Base-by-base conservation (phyloP, 2,888 invertebrate species). In the Oligia strigilis region DNA sequence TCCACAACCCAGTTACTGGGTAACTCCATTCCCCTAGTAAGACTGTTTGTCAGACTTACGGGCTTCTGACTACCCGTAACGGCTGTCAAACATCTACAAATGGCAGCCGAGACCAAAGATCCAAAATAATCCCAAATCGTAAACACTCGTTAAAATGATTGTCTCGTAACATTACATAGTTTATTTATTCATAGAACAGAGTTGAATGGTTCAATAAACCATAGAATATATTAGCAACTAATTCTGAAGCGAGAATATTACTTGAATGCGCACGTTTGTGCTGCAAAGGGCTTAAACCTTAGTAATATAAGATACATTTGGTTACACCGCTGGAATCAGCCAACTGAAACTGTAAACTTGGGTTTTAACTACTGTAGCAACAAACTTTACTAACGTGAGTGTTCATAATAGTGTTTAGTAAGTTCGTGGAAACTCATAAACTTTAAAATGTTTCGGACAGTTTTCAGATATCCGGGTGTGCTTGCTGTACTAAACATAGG, bases 331-430 rank as follows among this genome's bases (percentile, higher is more conserved):
- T 40, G n/a, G 71, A 70, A 40, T 73, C 77, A 79, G 64, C 71
- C 69, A 72, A 75, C 82, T 71, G 79, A 73, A 83, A 84, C 69
- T 80, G 82, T 80, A 87, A 87, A 87, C 86, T 85, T 71, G 29
- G 71, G 72, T 75, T 83, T 82, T 79, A 78, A 78, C 87, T 82
- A 67, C 29, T 69, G 72, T 78, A 67, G 40, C 19, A 67, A 84
- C 71, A 69, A 75, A 77, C 66, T 83, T 84, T 71, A 72, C 52
- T 76, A 60, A 66, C 86, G 64, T 77, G 80, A 86, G 70, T 80
- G 69, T 67, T 82, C 76, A 77, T 87, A 82, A 83, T 77, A 75
- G 74, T 80, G 82, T 84, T 80, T 58, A 66, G 77, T 75, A 72
- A 80, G 80, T 80, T 83, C n/a, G 52, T 40, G 23, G 52, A 71